Evolutionary conservation across 2,888 invertebrate genomes (phyloP).

Genomic region (Strigamia transsilvanica): DNA sequence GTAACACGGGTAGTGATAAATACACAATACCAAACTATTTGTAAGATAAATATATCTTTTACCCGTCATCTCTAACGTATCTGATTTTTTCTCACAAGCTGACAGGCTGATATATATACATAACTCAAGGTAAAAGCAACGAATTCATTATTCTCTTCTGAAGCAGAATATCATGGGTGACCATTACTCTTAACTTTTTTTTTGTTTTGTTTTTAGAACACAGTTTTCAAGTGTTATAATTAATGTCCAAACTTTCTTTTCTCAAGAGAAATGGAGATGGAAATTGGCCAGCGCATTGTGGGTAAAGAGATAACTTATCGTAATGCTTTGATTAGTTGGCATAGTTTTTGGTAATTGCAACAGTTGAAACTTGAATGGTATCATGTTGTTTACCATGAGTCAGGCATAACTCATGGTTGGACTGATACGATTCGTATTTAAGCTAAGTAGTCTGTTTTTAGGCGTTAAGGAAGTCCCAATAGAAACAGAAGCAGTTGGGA

Average conservation of each 20-base stretch:
- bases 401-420: slow-evolving; percentile 6
- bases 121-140: slow-evolving; percentile 2
- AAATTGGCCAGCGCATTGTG: not conserved
- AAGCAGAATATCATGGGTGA: too few relatives aligned
- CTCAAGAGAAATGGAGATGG: not conserved
- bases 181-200: too few relatives aligned
- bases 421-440: slow-evolving; percentile 20
- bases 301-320: slow-evolving; percentile 21
- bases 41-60: too few relatives aligned
- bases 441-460: slow-evolving; percentile 36
- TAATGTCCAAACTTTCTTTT: not conserved
- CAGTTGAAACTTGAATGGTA: slow-evolving; percentile 23
- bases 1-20: not conserved
- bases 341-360: slow-evolving; percentile 30
- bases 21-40: not conserved
- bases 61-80: not conserved
- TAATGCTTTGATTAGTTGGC: slow-evolving; percentile 6
- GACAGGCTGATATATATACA: not conserved
- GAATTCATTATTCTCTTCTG: not conserved
- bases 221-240: not conserved
- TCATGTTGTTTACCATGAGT: slow-evolving; percentile 21
- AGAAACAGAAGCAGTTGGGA: slow-evolving; percentile 36
- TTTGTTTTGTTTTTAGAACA: too few relatives aligned
- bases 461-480: slow-evolving; percentile 7
- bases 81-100: not conserved